phyloP scores from a whole-genome alignment of 2,113 vertebrate species.

The Falco punctatus region DNA sequence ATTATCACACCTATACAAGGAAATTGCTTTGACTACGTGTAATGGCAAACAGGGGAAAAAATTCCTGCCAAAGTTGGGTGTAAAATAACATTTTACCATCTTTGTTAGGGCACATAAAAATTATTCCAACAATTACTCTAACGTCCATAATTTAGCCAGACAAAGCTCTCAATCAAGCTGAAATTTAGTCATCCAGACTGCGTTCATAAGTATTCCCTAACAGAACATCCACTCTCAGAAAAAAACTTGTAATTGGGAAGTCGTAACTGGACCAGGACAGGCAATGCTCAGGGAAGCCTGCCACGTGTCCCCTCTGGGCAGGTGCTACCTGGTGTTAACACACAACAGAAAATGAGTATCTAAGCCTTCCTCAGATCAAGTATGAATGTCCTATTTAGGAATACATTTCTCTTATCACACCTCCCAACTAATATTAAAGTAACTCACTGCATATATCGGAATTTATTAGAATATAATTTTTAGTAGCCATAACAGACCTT shows the following conservation, averaged over 20 bases:
- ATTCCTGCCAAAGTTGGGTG: constrained; percentile 1
- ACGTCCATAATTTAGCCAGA: background rate
- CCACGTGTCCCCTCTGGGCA: too few relatives aligned
- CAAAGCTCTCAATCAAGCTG: background rate
- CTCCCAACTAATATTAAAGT: background rate
- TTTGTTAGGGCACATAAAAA: background rate
- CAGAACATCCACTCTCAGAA: background rate
- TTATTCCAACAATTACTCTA: background rate
- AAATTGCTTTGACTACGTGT: background rate
- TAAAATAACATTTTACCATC: background rate
- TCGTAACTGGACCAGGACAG: background rate
- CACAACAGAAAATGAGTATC: background rate
- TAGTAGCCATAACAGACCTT: background rate
- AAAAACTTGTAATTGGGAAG: background rate
- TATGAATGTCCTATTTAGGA: background rate
- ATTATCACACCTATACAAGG: background rate
- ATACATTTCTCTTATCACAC: background rate
- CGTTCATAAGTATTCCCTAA: background rate
- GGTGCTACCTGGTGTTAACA: background rate
- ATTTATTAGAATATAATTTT: background rate
- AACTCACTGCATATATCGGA: background rate
- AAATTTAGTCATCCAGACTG: background rate
- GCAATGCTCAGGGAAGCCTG: background rate
- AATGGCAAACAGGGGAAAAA: constrained; percentile 2
- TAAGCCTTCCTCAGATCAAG: background rate